Percentiles rank a stretch among this genome's conserved stretches.
These are phyloP conservation scores for Glossophaga mutica DNA, from an alignment of 2,797 vertebrate species.

Conservation along the genomic window DNA sequence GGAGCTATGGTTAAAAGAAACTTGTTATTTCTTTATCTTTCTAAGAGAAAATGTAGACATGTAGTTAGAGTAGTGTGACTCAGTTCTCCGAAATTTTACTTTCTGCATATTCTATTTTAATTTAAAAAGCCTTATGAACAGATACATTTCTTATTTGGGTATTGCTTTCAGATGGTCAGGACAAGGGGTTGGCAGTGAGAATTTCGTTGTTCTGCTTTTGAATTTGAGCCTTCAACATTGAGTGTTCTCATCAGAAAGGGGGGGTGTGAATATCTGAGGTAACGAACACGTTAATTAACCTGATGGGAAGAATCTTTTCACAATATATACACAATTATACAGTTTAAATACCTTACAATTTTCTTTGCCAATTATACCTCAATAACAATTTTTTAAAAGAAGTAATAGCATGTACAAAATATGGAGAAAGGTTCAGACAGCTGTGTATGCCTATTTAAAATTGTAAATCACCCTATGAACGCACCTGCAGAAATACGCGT, in stretches of 20 bases:
- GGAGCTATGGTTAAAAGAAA: not conserved
- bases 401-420: not conserved
- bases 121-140: not conserved
- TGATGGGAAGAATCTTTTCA: not conserved
- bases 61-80: not conserved
- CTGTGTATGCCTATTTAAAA: not conserved
- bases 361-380: not conserved
- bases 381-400: not conserved
- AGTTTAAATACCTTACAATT: not conserved
- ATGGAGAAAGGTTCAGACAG: not conserved
- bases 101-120: not conserved
- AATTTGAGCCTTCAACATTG: not conserved
- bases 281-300: not conserved
- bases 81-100: not conserved
- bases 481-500: not conserved
- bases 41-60: not conserved
- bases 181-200: not conserved
- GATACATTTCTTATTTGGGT: not conserved
- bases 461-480: not conserved
- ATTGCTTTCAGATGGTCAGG: not conserved
- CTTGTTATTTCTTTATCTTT: not conserved
- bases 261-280: not conserved
- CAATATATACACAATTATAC: not conserved
- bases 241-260: not conserved
- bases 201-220: not conserved